phyloP scores from a whole-genome alignment of 2,797 vertebrate species.

The Antennarius maculatus region DNA sequence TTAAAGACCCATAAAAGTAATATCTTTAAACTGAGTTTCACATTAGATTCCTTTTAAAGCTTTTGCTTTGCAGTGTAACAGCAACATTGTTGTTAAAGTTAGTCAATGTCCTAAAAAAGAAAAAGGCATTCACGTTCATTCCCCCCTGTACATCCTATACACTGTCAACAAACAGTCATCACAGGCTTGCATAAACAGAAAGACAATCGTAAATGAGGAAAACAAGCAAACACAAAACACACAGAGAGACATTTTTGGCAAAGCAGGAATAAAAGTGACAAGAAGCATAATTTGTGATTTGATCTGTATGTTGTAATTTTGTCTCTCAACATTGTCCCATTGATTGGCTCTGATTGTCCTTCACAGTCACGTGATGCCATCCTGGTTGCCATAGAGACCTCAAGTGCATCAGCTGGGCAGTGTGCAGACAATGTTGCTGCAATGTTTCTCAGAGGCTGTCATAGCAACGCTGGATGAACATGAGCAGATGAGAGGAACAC shows the following conservation, averaged over 20 bases:
- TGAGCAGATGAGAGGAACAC: constrained; percentile 65
- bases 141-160: constrained; percentile 75
- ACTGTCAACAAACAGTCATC: constrained; percentile 74
- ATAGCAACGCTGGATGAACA: constrained; percentile 72
- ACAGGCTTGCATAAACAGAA: constrained; percentile 84
- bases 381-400: constrained; percentile 79
- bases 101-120: constrained; percentile 66
- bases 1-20: constrained; percentile 83
- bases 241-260: constrained; percentile 77
- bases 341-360: constrained; percentile 87
- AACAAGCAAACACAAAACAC: constrained; percentile 58
- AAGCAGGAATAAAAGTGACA: constrained; percentile 86
- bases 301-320: constrained; percentile 69
- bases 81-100: constrained; percentile 79
- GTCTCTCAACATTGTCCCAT: constrained; percentile 75
- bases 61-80: constrained; percentile 87
- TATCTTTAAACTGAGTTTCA: constrained; percentile 79
- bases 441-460: constrained; percentile 71
- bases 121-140: constrained; percentile 76
- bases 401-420: constrained; percentile 80
- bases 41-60: constrained; percentile 86
- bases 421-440: constrained; percentile 68
- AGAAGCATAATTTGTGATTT: constrained; percentile 81
- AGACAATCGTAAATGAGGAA: constrained; percentile 69
- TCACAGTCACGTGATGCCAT: constrained; percentile 82